A percentile compares a stretch with the other conserved stretches of the same genome.
These are phyloP conservation scores for Lasius platythorax DNA, from an alignment of 2,888 invertebrate species.

Conservation along the genomic window DNA sequence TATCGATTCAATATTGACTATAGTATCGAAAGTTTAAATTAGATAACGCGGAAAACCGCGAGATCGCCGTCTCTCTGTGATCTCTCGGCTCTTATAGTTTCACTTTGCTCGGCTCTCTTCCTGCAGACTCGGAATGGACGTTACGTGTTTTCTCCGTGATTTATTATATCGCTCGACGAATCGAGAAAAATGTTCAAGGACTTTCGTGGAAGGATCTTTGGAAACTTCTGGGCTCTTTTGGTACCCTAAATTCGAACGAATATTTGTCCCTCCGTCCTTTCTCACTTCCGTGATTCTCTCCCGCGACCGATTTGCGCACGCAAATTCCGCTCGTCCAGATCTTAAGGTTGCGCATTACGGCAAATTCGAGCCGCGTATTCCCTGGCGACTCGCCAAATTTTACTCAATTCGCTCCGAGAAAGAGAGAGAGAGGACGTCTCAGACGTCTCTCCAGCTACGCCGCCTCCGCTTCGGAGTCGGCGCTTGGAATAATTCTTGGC, in stretches of 20 bases:
- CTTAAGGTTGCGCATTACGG: constrained; percentile 26
- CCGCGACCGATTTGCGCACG: background rate
- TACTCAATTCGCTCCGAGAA: constrained; percentile 22
- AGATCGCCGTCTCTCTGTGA: background rate
- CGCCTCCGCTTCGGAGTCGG: constrained; percentile 40
- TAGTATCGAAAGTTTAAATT: constrained; percentile 53
- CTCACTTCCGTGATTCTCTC: constrained; percentile 5
- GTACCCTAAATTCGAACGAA: background rate
- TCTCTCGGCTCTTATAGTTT: background rate
- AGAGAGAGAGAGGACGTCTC: background rate
- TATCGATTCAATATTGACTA: too few relatives aligned
- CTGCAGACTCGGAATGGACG: background rate
- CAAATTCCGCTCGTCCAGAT: constrained; percentile 33
- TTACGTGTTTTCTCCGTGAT: background rate
- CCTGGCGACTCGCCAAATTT: constrained; percentile 40
- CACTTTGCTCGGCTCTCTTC: background rate
- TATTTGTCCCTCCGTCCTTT: background rate
- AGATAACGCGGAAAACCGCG: constrained; percentile 73
- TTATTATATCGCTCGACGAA: background rate
- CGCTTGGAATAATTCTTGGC: constrained; percentile 55
- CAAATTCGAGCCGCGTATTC: constrained; percentile 13
- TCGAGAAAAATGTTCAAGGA: background rate
- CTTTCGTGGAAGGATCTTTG: background rate
- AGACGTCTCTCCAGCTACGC: constrained; percentile 38
- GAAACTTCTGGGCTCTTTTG: background rate